These are phyloP conservation scores for Cervus canadensis DNA, from an alignment of 2,113 vertebrate species.

Conservation along the genomic window DNA sequence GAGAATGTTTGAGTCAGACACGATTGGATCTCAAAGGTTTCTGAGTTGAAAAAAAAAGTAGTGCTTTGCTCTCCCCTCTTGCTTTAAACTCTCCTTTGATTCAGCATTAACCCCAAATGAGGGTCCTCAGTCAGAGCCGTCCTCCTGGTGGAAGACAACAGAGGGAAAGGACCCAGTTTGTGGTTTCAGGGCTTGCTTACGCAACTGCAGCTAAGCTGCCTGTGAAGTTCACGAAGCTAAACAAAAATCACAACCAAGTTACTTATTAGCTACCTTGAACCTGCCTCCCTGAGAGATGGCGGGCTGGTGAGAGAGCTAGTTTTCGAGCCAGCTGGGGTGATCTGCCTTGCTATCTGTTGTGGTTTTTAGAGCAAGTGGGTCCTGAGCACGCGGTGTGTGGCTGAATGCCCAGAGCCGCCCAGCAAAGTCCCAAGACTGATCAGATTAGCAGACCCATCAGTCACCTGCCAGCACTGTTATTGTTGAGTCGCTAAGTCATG, in stretches of 20 bases:
- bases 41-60: neutral
- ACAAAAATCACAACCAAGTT: constrained; percentile 69
- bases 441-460: neutral
- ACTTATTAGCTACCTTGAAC: constrained; percentile 68
- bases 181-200: constrained; percentile 56
- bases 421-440: neutral
- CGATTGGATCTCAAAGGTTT: neutral
- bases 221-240: constrained; percentile 60
- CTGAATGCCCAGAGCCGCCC: neutral
- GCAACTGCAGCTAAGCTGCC: constrained; percentile 62
- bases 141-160: constrained; percentile 39
- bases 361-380: neutral
- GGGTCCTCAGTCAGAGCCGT: constrained; percentile 20
- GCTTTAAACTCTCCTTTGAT: constrained; percentile 22
- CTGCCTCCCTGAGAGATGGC: constrained; percentile 43
- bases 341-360: neutral
- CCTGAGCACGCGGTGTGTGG: neutral
- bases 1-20: neutral
- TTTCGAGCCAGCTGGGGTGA: neutral
- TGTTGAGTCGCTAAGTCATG: neutral
- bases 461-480: neutral
- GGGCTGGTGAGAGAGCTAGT: neutral
- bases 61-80: neutral
- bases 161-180: constrained; percentile 36
- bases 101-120: constrained; percentile 47